Evolutionary conservation across 2,797 vertebrate species (phyloP).

Genomic region (Chrosomus eos): DNA sequence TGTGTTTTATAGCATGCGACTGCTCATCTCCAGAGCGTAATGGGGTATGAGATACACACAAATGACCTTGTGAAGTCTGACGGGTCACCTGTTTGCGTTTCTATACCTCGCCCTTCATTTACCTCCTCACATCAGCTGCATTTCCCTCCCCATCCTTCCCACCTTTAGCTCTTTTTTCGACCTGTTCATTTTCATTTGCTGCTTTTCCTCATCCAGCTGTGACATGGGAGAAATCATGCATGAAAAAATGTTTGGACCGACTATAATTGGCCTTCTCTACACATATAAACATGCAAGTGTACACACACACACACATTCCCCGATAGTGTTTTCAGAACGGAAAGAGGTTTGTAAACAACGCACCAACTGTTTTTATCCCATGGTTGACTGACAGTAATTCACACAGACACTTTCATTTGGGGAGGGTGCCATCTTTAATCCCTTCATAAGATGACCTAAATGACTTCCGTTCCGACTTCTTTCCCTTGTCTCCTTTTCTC

Average conservation of each 20-base stretch:
- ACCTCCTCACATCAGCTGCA: neutral
- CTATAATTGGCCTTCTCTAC: constrained; percentile 71
- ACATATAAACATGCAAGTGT: constrained; percentile 63
- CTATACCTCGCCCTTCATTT: constrained; percentile 20
- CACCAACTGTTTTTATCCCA: constrained; percentile 18
- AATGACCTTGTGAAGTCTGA: constrained; percentile 66
- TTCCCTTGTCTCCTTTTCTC: neutral
- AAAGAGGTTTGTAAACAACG: constrained; percentile 32
- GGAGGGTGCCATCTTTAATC: constrained; percentile 69
- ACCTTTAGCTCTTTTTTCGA: constrained; percentile 11
- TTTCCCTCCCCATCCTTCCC: neutral
- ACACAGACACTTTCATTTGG: constrained; percentile 71
- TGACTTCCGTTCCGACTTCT: constrained; percentile 56
- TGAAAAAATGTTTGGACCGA: constrained; percentile 73
- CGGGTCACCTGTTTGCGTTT: constrained; percentile 65
- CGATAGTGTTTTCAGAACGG: constrained; percentile 23
- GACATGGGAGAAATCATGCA: constrained; percentile 42
- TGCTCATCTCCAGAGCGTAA: constrained; percentile 74
- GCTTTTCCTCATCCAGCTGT: constrained; percentile 29
- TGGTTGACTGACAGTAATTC: constrained; percentile 61
- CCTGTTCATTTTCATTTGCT: constrained; percentile 28
- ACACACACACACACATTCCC: constrained; percentile 15
- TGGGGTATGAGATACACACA: constrained; percentile 75
- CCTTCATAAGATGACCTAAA: constrained; percentile 66
- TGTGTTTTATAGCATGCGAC: constrained; percentile 59